Evolutionary conservation across 1,140 invertebrate species (phyloP), one percentile per base, ranked within the genome.

Genomic region (Watersipora subatra): DNA sequence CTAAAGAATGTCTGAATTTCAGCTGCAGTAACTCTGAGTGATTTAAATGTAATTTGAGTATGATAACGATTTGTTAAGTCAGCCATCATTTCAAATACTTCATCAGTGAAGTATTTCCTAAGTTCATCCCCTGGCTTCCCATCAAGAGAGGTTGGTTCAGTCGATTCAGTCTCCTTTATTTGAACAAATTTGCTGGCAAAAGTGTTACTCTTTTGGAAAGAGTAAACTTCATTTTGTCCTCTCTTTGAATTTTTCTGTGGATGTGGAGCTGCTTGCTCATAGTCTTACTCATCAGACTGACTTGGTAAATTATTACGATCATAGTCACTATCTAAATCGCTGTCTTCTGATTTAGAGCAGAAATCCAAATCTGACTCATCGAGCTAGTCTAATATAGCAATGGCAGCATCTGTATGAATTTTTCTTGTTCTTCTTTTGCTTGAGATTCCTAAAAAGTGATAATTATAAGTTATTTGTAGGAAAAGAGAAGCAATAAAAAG

Each of bases 1-100:
- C 67, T 71, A 55, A 73, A 25, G 66, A 72, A 75, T 67, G 68
- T 61, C 22, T 66, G 28, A 19, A 71, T 71, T 68, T 71, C 72
- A 24, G 15, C 34, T 17, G 29, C 15, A 19, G 24, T 58, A 22
- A 30, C 34, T 2, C 28, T 20, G n/a, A 64, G 30, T 22, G 22
- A n/a, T 25, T 25, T 46, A 19, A 20, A n/a, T 15, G 24, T 19
- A n/a, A 56, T 62, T 27, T 62, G 20, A 62, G 20, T 12, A 29
- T 19, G 17, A 62, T 62, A 62, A n/a, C 34, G 34, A 46, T 46
- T 46, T 46, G 34, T 46, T 46, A 46, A n/a, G 34, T 46, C n/a
- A 46, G 67, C 55, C 59, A 68, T 3, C 17, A 68, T 25, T 3
- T 19, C 26, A 63, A n/a, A 24, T 25, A 64, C 29, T 22, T 27